phyloP scores from a whole-genome alignment of 2,888 invertebrate genomes.

The Imbricaverruca yamaguchii region DNA sequence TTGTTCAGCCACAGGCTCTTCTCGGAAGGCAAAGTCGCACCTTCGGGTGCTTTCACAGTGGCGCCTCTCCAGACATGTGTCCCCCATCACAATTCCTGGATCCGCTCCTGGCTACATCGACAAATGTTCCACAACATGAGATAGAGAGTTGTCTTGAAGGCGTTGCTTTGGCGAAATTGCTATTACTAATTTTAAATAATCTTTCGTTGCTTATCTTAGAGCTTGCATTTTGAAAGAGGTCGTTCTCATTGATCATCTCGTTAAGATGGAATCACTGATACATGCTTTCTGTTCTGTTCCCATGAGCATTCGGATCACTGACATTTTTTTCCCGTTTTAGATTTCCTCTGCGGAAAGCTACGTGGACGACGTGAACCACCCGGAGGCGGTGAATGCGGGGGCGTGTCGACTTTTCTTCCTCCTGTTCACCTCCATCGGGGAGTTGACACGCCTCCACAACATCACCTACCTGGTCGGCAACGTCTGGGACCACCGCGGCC shows the following conservation, averaged over 20 bases:
- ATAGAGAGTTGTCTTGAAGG: too few species aligned
- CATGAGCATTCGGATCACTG: background rate
- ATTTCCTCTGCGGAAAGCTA: background rate
- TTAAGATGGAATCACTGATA: background rate
- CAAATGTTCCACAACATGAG: too few species aligned
- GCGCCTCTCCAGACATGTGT: too few species aligned
- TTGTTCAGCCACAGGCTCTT: too few species aligned
- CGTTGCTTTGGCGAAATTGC: too few species aligned
- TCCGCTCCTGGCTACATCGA: too few species aligned
- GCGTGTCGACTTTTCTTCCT: constrained; percentile 1
- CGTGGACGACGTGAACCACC: background rate
- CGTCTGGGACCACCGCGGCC: constrained; percentile 9
- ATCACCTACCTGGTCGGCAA: background rate
- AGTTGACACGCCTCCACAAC: background rate
- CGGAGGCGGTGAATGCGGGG: background rate
- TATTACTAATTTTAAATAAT: too few species aligned
- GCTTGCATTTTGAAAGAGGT: background rate
- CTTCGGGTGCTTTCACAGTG: too few species aligned
- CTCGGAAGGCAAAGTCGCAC: too few species aligned
- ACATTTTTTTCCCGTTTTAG: background rate
- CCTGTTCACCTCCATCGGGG: background rate
- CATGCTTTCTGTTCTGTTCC: background rate
- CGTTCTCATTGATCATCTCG: background rate
- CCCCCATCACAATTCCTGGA: too few species aligned
- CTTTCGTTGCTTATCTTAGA: background rate